A percentile compares a stretch with the other conserved stretches of the same genome.
Evolutionary conservation across 2,797 vertebrate species (phyloP).

Genomic region (Agapornis canus): DNA sequence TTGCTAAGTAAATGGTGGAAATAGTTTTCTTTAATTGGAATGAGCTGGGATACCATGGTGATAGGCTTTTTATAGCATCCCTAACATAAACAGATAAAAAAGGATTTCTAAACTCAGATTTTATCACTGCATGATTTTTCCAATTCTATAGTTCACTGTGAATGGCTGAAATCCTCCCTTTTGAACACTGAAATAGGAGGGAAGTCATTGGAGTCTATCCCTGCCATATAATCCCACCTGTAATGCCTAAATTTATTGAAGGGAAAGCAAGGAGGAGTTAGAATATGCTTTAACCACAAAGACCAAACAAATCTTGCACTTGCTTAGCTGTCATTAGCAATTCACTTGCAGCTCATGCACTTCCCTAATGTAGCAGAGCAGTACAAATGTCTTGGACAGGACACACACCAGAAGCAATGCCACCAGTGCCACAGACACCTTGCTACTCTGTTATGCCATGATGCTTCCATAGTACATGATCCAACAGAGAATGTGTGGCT

Average conservation of each 20-base stretch:
- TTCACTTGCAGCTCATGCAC: background rate
- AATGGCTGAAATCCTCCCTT: background rate
- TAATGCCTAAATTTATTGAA: background rate
- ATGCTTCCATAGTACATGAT: background rate
- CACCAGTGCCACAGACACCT: background rate
- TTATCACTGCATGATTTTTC: background rate
- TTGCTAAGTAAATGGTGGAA: slow-evolving; percentile 65
- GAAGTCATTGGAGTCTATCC: background rate
- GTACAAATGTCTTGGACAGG: background rate
- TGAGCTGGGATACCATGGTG: slow-evolving; percentile 49
- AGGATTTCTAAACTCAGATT: background rate
- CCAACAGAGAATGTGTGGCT: background rate
- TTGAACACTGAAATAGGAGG: background rate
- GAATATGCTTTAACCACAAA: background rate
- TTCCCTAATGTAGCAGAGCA: background rate
- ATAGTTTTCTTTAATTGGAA: slow-evolving; percentile 63
- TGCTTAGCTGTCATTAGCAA: background rate
- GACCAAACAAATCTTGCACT: background rate
- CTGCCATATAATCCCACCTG: background rate
- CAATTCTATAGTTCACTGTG: background rate
- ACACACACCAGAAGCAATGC: background rate
- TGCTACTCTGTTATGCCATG: background rate
- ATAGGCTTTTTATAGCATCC: slow-evolving; percentile 54
- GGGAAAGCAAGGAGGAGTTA: background rate
- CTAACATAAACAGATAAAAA: slow-evolving; percentile 16